Conservation (phyloP, 2,113 vertebrate genomes). For the Picathartes gymnocephalus region DNA sequence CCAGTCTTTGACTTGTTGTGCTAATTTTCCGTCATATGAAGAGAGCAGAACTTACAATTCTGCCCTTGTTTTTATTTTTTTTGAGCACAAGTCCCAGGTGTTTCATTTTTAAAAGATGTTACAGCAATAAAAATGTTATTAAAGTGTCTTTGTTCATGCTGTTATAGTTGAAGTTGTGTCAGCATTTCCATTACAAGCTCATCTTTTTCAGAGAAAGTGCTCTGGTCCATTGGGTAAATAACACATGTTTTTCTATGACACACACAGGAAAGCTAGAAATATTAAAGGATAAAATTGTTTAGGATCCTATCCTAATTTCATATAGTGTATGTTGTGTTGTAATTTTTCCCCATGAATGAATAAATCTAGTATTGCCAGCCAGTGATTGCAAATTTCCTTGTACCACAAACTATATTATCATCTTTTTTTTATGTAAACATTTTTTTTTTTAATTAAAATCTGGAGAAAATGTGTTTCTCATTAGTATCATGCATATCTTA, state of each 20-base stretch:
- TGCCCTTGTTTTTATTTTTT: slow-evolving; percentile 8
- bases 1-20: background rate
- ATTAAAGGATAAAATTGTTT: slow-evolving; percentile 1
- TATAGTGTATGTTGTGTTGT: background rate
- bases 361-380: background rate
- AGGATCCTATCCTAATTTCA: background rate
- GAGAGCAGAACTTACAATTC: background rate
- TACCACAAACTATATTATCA: background rate
- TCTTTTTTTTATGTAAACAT: background rate
- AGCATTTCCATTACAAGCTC: slow-evolving; percentile 62
- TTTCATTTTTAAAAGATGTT: slow-evolving; percentile 65
- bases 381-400: background rate
- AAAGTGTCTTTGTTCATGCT: slow-evolving; percentile 58
- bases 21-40: background rate
- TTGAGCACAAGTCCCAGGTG: slow-evolving; percentile 37
- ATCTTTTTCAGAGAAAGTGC: slow-evolving; percentile 50
- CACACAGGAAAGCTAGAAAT: slow-evolving; percentile 17
- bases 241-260: slow-evolving; percentile 45
- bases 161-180: slow-evolving; percentile 49
- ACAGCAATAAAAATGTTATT: slow-evolving; percentile 66
- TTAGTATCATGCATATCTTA: background rate
- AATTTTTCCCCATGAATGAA: slow-evolving; percentile 9
- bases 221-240: slow-evolving; percentile 59
- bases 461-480: background rate
- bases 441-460: background rate